Evolutionary conservation across 1,140 invertebrate genomes (phyloP), one percentile per base, ranked within the genome.

Genomic region (Nasonia longicornis): DNA sequence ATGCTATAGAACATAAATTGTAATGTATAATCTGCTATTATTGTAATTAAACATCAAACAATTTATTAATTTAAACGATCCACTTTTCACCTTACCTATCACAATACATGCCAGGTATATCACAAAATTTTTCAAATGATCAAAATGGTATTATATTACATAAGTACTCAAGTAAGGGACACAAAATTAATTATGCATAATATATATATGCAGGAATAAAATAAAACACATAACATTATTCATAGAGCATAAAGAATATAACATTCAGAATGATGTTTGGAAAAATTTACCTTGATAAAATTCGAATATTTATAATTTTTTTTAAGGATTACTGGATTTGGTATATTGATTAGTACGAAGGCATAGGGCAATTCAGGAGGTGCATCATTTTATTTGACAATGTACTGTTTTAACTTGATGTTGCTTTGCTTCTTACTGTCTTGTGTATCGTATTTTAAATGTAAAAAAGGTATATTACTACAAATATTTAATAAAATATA

Each of bases 1-100:
- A 98, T 78, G 97, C 97, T 98, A 92, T 86, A 90, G 83, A 88
- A 88, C 20, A 88, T 45, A 87, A 87, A 83, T 81, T 42, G 2
- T 48, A 7, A 82, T 75, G 77, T 88, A 35, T 31, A 38, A 35
- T 69, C 38, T 77, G 0, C 8, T 35, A 64, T 22, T 2, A 6
- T 66, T 82, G 78, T 77, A 48, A 66, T 42, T 0, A 76, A 31
- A 69, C 29, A 52, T 31, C 20, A 73, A 12, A 31, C 16, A 11
- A 66, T 66, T 35, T 26, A 52, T 70, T 38, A 80, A 35, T 64
- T 79, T 83, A 76, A 52, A 66, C 31, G 69, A 81, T 73, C 66
- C 69, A 64, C 8, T 74, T 72, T 79, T 71, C 16, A 77, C 31
- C 58, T 82, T 81, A 71, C n/a, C 45, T 38, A 77, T 72, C 35